Conservation (phyloP, 2,797 vertebrate species). For the Karalla daura region DNA sequence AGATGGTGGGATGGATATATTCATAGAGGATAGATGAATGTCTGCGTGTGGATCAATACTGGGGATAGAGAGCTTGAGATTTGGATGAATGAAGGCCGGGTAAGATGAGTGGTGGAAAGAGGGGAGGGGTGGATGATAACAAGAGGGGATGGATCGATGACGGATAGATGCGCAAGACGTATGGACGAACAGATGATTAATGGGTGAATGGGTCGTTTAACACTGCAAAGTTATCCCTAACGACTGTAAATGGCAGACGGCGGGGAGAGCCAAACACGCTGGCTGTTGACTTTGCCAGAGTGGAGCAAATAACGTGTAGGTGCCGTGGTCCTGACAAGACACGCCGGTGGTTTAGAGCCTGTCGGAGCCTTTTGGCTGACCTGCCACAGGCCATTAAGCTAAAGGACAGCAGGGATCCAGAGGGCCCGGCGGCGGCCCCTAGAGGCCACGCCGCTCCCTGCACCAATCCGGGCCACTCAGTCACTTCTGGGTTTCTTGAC, state of each 20-base stretch:
- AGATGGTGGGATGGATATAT: constrained; percentile 50
- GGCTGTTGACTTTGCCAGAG: constrained; percentile 37
- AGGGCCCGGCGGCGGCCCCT: neutral
- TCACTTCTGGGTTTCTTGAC: no score
- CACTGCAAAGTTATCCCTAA: constrained; percentile 50
- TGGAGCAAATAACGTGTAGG: constrained; percentile 8
- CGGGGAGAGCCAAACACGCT: constrained; percentile 29
- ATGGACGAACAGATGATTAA: constrained; percentile 59
- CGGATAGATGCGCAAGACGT: constrained; percentile 49
- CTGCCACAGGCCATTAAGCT: neutral
- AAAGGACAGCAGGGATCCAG: neutral
- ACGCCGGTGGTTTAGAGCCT: neutral
- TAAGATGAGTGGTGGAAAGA: constrained; percentile 37
- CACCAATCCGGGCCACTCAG: no score
- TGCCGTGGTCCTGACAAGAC: constrained; percentile 3
- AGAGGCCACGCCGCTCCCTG: neutral
- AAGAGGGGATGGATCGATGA: constrained; percentile 62
- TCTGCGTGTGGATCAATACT: constrained; percentile 51
- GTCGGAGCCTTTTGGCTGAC: constrained; percentile 2
- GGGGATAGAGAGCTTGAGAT: constrained; percentile 51
- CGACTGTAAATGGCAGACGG: constrained; percentile 33
- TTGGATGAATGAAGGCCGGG: constrained; percentile 45
- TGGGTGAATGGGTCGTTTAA: constrained; percentile 50
- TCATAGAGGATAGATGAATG: constrained; percentile 57
- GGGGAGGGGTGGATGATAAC: constrained; percentile 65